Evolutionary conservation across 1,140 invertebrate genomes (phyloP).

Genomic region (Lasioglossum baleicum): DNA sequence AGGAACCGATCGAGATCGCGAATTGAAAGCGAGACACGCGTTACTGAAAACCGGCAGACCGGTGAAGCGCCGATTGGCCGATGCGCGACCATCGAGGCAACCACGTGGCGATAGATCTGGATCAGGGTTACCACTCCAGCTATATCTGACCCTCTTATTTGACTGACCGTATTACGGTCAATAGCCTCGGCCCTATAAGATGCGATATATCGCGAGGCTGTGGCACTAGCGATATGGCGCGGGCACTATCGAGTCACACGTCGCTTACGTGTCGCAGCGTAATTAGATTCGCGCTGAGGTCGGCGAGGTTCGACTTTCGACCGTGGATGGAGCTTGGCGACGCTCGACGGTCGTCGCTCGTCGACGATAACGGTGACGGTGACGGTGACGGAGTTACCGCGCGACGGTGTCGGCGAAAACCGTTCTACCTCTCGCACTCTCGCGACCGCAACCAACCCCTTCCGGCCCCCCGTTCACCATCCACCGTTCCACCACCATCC

Average conservation of each 20-base stretch:
- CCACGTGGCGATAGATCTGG: slow-evolving; percentile 79
- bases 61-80: slow-evolving; percentile 8
- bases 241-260: slow-evolving; percentile 65
- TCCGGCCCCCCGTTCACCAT: no score
- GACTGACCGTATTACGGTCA: slow-evolving; percentile 75
- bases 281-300: slow-evolving; percentile 62
- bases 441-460: no score
- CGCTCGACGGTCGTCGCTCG: no score
- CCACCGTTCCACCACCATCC: not conserved
- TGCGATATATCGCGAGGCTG: slow-evolving; percentile 18
- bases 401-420: not conserved
- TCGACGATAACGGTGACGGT: not conserved
- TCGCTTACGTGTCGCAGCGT: slow-evolving; percentile 63
- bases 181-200: slow-evolving; percentile 68
- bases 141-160: slow-evolving; percentile 80
- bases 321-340: slow-evolving; percentile 10
- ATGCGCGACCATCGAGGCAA: slow-evolving; percentile 51
- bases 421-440: not conserved
- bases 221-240: slow-evolving; percentile 33
- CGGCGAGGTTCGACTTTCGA: slow-evolving; percentile 33
- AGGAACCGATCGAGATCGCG: no score
- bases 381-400: not conserved
- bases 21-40: no score
- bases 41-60: no score
- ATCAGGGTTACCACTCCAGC: slow-evolving; percentile 77